Evolutionary conservation across 2,888 invertebrate genomes (phyloP).

Genomic region (Acleris cristana): DNA sequence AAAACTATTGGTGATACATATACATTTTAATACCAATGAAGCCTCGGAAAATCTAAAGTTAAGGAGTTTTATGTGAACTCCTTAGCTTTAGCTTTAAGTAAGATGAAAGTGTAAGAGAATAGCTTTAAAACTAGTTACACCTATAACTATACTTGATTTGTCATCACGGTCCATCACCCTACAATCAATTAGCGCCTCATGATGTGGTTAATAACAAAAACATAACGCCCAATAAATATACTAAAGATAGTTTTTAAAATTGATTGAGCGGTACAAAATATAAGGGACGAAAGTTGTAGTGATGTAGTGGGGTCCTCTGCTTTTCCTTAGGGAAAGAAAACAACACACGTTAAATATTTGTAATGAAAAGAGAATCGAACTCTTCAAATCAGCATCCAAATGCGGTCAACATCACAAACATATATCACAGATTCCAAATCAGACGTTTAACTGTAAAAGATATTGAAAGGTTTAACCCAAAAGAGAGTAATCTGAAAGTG

Average conservation of each 20-base stretch:
- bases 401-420: slow-evolving; percentile 50
- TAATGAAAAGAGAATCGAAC: slow-evolving; percentile 41
- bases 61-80: no score
- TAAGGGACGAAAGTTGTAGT: slow-evolving; percentile 39
- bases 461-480: slow-evolving; percentile 6
- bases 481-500: slow-evolving; percentile 10
- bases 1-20: no score
- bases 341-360: slow-evolving; percentile 61
- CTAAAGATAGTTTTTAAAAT: slow-evolving; percentile 12
- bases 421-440: slow-evolving; percentile 14
- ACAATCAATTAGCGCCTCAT: slow-evolving; percentile 36
- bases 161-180: slow-evolving; percentile 33
- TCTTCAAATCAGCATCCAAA: slow-evolving; percentile 42
- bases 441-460: neutral
- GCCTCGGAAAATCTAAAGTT: no score
- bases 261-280: slow-evolving; percentile 40
- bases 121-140: slow-evolving; percentile 1
- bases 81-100: neutral
- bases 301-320: slow-evolving; percentile 52
- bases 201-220: slow-evolving; percentile 39
- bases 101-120: neutral
- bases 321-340: slow-evolving; percentile 73
- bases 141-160: slow-evolving; percentile 15
- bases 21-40: no score
- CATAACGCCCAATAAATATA: slow-evolving; percentile 43